A percentile compares a stretch with the other conserved stretches of the same genome.
Evolutionary conservation across 92 coral and sea anemone species (phyloP).

Genomic region (Isaurus tuberculatus): DNA sequence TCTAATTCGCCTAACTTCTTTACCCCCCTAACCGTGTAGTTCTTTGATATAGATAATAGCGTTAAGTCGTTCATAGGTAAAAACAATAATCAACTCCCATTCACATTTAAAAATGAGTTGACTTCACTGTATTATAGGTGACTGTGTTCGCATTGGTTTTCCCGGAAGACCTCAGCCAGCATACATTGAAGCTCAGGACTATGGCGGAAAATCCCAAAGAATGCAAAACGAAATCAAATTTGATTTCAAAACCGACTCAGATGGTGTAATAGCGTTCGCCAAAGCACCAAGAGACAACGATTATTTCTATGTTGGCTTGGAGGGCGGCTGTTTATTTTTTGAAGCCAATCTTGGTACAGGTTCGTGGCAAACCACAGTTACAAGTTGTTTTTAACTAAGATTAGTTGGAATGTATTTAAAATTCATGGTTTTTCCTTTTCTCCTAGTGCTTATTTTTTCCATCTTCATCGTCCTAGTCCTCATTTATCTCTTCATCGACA

Average conservation of each 20-base stretch:
- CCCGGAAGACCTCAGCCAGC: neutral
- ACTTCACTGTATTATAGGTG: neutral
- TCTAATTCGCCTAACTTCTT: no score
- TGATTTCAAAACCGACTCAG: constrained; percentile 53
- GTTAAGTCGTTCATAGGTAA: no score
- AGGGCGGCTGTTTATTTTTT: constrained; percentile 52
- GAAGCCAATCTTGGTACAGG: constrained; percentile 67
- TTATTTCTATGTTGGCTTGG: constrained; percentile 51
- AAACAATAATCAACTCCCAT: no score
- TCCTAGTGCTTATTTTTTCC: neutral
- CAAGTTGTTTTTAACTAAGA: neutral
- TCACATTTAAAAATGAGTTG: neutral
- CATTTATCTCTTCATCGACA: neutral
- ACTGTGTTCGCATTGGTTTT: constrained; percentile 24
- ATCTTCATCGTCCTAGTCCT: neutral
- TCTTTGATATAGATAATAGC: no score
- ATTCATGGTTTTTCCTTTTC: neutral
- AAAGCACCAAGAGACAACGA: constrained; percentile 53
- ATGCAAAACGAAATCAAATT: constrained; percentile 54
- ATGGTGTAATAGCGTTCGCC: constrained; percentile 56
- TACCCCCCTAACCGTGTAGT: no score
- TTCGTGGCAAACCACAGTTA: neutral
- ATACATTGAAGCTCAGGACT: constrained; percentile 35
- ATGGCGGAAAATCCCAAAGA: constrained; percentile 34
- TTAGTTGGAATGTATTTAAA: no score